Evolutionary conservation across 2,797 vertebrate species (phyloP).

Genomic region (Eptatretus atami): DNA sequence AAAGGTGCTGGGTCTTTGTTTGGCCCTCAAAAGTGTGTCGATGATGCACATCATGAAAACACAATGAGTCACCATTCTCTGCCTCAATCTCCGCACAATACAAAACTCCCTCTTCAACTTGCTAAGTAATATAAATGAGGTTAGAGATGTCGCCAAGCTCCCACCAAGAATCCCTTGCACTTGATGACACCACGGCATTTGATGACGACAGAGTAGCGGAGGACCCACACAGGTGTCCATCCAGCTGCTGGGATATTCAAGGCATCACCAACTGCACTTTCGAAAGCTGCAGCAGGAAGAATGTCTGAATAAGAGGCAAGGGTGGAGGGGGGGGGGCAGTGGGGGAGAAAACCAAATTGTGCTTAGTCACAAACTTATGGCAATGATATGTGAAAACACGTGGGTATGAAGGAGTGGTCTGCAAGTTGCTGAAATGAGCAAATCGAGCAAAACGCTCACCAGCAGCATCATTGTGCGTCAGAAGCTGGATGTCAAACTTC

Average conservation of each 20-base stretch:
- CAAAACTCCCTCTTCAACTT: too few species aligned
- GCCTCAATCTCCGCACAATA: too few species aligned
- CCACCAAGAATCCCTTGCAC: constrained; percentile 81
- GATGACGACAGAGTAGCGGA: constrained; percentile 89
- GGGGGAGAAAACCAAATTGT: background rate
- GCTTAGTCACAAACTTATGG: background rate
- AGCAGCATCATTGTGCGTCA: constrained; percentile 89
- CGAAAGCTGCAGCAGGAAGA: too few species aligned
- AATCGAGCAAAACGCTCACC: constrained; percentile 19
- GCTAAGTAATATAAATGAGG: constrained; percentile 11
- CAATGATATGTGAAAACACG: background rate
- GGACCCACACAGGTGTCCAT: constrained; percentile 72
- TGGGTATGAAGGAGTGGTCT: background rate
- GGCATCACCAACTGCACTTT: too few species aligned
- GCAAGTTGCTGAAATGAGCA: constrained; percentile 8
- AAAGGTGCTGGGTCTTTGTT: too few species aligned
- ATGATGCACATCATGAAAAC: too few species aligned
- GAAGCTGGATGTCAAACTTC: constrained; percentile 71
- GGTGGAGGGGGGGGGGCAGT: background rate
- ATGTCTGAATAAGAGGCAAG: constrained; percentile 6
- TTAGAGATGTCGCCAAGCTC: constrained; percentile 30
- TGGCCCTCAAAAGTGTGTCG: too few species aligned
- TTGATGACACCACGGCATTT: constrained; percentile 95
- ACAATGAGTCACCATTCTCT: too few species aligned
- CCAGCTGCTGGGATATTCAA: constrained; percentile 13